phyloP scores from a whole-genome alignment of 1,140 invertebrate species.

The Stenopsyche tienmushanensis region DNA sequence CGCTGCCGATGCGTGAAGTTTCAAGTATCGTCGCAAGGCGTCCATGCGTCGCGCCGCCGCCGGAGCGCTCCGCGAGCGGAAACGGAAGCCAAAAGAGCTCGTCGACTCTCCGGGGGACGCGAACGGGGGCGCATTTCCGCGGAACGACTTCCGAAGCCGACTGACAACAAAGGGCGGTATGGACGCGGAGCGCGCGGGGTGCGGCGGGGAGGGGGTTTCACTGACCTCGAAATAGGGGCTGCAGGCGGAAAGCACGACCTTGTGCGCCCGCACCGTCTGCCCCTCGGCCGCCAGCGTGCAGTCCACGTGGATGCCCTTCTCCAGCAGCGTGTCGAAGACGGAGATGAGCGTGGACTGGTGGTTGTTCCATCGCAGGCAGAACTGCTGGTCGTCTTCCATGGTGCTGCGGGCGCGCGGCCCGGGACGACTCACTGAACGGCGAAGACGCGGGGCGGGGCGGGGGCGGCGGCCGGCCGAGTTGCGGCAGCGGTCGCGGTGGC shows the following conservation, averaged over 20 bases:
- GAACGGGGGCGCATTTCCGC: neutral
- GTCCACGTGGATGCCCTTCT: slow-evolving; percentile 89
- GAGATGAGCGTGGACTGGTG: slow-evolving; percentile 89
- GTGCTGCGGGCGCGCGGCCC: neutral
- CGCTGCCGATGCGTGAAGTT: slow-evolving; percentile 1
- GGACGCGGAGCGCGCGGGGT: neutral
- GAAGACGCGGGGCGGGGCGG: no score
- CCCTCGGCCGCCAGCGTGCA: slow-evolving; percentile 91
- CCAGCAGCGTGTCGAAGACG: slow-evolving; percentile 87
- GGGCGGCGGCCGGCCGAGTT: neutral
- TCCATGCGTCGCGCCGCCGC: neutral
- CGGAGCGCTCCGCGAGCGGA: neutral
- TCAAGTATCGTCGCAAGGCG: neutral
- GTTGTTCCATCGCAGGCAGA: slow-evolving; percentile 93
- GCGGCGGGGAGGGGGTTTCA: neutral
- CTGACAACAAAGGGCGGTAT: neutral
- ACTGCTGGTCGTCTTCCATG: slow-evolving; percentile 83
- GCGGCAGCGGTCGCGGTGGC: no score
- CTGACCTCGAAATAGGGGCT: slow-evolving; percentile 90
- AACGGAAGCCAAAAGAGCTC: neutral
- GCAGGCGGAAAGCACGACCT: slow-evolving; percentile 90
- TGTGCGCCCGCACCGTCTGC: slow-evolving; percentile 87
- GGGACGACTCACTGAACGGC: no score
- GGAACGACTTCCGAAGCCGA: neutral
- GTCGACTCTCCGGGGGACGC: neutral